Conservation (phyloP, 2,888 invertebrate species). For the Monochamus alternatus region DNA sequence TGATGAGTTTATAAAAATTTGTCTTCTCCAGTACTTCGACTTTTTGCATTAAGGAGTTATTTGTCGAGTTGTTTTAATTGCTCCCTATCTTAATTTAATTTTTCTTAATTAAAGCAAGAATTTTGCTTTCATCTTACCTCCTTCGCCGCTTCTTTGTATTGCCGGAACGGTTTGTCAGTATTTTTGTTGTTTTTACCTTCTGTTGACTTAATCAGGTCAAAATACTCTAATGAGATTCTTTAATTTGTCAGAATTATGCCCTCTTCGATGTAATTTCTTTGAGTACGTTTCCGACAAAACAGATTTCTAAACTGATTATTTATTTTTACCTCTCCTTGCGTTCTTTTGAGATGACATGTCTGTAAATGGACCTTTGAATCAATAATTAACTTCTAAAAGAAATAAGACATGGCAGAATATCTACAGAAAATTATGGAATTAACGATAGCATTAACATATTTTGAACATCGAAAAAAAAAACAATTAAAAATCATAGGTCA, state of each 20-base stretch:
- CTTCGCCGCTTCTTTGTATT: background rate
- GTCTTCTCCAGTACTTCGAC: too few species aligned
- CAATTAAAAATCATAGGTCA: too few species aligned
- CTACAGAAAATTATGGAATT: too few species aligned
- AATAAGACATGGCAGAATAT: too few species aligned
- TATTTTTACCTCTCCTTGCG: too few species aligned
- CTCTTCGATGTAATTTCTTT: background rate
- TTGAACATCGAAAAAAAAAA: too few species aligned
- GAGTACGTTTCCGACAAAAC: background rate
- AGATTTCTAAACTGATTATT: too few species aligned
- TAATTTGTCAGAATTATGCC: background rate
- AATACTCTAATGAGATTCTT: background rate
- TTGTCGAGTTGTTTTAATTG: conserved; percentile 20
- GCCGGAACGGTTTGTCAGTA: background rate
- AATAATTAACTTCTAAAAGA: too few species aligned
- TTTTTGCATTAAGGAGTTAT: background rate
- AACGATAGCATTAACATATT: too few species aligned
- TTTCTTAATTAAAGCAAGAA: conserved; percentile 15
- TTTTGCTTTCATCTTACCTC: background rate
- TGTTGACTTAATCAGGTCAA: background rate
- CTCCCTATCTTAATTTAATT: background rate
- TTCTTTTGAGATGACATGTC: too few species aligned
- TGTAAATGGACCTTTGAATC: too few species aligned
- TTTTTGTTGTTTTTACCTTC: background rate
- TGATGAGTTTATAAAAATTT: too few species aligned